phyloP scores from a whole-genome alignment of 2,113 vertebrate genomes.

The Anthoscopus minutus region DNA sequence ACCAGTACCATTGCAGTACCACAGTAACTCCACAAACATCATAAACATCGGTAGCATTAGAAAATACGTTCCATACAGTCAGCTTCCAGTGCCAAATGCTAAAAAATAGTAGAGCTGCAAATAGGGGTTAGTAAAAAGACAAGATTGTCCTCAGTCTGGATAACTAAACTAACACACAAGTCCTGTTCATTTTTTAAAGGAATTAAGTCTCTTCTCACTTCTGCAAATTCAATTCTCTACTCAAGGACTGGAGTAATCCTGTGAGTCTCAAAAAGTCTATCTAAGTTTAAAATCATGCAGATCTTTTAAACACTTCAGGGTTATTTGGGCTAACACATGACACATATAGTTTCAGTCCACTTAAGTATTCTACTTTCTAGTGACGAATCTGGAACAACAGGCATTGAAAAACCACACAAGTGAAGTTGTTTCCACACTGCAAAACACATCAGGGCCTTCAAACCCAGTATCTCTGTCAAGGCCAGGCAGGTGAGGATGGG shows the following conservation, averaged over 20 bases:
- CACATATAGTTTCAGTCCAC: background rate
- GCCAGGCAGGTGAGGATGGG: background rate
- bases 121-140: background rate
- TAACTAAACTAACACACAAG: background rate
- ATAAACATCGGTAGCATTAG: background rate
- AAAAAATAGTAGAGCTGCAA: background rate
- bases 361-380: background rate
- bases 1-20: background rate
- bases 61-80: background rate
- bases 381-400: background rate
- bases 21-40: background rate
- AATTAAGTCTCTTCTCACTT: background rate
- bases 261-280: background rate
- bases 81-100: background rate
- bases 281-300: background rate
- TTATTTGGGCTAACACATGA: background rate
- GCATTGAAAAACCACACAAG: background rate
- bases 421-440: background rate
- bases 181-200: background rate
- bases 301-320: background rate
- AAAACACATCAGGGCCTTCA: background rate
- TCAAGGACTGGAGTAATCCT: background rate
- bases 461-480: background rate
- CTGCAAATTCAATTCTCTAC: background rate
- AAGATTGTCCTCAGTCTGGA: background rate